Evolutionary conservation across 2,888 invertebrate genomes (phyloP), one percentile per base, ranked within the genome.

Genomic region (Scaeva pyrastri): DNA sequence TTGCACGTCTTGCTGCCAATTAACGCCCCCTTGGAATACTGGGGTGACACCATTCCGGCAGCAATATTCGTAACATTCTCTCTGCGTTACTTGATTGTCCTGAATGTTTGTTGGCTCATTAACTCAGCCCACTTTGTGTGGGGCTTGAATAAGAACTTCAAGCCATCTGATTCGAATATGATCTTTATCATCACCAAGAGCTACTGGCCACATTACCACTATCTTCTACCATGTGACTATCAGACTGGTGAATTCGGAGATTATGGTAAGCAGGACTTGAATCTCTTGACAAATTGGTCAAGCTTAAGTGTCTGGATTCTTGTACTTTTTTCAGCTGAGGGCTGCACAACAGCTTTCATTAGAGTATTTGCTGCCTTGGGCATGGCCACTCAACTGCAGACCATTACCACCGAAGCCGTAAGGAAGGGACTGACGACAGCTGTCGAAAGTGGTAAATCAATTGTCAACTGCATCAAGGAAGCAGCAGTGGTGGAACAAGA

Each of bases 161-260:
- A 95, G 94, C 94, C 91, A 73, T 91, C 90, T 55, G 96, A 97
- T 88, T 95, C 96, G 4, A 96, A 96, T 90, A 93, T 95, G 86
- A 95, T 97, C 10, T 97, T 97, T 91, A 91, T 97, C 64, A 91
- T 97, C 5, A 94, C 94, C 4, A 96, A 96, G 91, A 95, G 95
- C 2, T 95, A 95, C 90, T 97, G 97, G 97, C 95, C 95, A 0
- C 95, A 96, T 84, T 97, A 96, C 90, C 97, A 97, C 90, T 97
- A 97, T 89, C 90, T 96, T 23, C 91, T 96, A 23, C 96, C 97
- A 0, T 95, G 95, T 93, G 97, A 97, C 90, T 97, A 96, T 92
- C 96, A 96, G 90, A 95, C 95, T n/a, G 96, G 96, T 10, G 97
- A 97, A 92, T 97, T 94, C 88, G 97, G 97, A 2, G 94, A 94